phyloP scores from a whole-genome alignment of 2,113 vertebrate genomes.

The Leptobrachium ailaonicum region DNA sequence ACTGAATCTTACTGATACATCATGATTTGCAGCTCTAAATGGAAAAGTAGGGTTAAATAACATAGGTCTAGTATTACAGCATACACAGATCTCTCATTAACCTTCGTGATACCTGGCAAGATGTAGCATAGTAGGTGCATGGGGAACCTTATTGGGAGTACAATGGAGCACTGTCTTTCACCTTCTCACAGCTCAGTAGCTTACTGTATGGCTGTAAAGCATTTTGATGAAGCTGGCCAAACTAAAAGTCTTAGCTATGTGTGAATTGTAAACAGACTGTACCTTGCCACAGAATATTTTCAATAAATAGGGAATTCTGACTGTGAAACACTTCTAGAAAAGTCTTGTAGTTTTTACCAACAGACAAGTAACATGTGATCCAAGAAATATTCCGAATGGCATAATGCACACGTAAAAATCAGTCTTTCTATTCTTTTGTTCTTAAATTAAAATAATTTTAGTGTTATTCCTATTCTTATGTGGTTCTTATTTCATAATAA shows the following conservation, averaged over 20 bases:
- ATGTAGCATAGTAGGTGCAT: constrained; percentile 36
- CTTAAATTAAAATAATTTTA: too few relatives aligned
- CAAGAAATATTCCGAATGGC: neutral
- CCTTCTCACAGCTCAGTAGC: constrained; percentile 21
- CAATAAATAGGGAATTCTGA: constrained; percentile 4
- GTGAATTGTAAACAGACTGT: constrained; percentile 41
- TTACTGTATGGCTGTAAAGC: constrained; percentile 37
- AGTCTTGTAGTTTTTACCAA: neutral
- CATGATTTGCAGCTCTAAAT: too few relatives aligned
- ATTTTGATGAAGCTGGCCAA: constrained; percentile 23
- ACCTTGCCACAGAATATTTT: constrained; percentile 18
- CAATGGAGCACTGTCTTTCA: constrained; percentile 43
- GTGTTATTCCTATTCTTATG: too few relatives aligned
- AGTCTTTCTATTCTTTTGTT: too few relatives aligned
- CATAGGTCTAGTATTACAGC: constrained; percentile 18
- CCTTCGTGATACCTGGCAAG: constrained; percentile 32
- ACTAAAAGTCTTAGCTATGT: constrained; percentile 39
- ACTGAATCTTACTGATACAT: neutral
- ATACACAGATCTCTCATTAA: constrained; percentile 35
- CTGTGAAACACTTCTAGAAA: too few relatives aligned
- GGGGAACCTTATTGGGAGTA: constrained; percentile 15
- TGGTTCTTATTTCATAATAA: too few relatives aligned
- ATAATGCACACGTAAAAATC: too few relatives aligned
- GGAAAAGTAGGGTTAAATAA: neutral
- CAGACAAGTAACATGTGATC: constrained; percentile 36